Evolutionary conservation across 2,113 vertebrate species (phyloP).

Genomic region (Boleophthalmus pectinirostris): DNA sequence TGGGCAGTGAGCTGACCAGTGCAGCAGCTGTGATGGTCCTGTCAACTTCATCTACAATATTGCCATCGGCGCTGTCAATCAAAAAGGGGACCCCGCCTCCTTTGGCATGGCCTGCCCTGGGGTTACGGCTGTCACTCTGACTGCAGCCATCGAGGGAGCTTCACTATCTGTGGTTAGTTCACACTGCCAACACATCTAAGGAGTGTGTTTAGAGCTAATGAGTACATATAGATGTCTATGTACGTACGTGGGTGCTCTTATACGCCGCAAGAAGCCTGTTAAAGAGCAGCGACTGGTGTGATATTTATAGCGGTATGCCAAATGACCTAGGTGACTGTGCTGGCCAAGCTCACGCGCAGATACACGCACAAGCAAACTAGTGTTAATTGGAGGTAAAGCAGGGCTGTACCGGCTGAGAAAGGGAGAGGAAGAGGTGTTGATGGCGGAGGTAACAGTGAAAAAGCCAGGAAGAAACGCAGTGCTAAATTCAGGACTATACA

Average conservation of each 20-base stretch:
- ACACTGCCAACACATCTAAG: constrained; percentile 41
- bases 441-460: constrained; percentile 58
- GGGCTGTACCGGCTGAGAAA: constrained; percentile 55
- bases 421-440: constrained; percentile 69
- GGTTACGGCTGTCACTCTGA: constrained; percentile 71
- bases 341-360: constrained; percentile 43
- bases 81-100: constrained; percentile 59
- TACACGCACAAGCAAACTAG: constrained; percentile 52
- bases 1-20: constrained; percentile 74
- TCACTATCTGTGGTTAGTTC: constrained; percentile 66
- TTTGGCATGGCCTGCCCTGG: constrained; percentile 68
- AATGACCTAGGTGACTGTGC: constrained; percentile 66
- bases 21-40: constrained; percentile 61
- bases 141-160: constrained; percentile 43
- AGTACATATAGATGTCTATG: constrained; percentile 28
- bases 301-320: constrained; percentile 71
- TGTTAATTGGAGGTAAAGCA: constrained; percentile 80
- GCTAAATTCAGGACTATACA: constrained; percentile 25
- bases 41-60: constrained; percentile 68
- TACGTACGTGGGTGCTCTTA: constrained; percentile 32
- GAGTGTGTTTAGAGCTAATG: constrained; percentile 57
- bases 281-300: constrained; percentile 67
- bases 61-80: constrained; percentile 61
- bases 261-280: constrained; percentile 61
- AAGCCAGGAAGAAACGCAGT: constrained; percentile 35